These are phyloP conservation scores for Hexactinellida sp. DNA, from an alignment of 37 sponge, comb jelly and placozoan genomes.

Conservation along the genomic window DNA sequence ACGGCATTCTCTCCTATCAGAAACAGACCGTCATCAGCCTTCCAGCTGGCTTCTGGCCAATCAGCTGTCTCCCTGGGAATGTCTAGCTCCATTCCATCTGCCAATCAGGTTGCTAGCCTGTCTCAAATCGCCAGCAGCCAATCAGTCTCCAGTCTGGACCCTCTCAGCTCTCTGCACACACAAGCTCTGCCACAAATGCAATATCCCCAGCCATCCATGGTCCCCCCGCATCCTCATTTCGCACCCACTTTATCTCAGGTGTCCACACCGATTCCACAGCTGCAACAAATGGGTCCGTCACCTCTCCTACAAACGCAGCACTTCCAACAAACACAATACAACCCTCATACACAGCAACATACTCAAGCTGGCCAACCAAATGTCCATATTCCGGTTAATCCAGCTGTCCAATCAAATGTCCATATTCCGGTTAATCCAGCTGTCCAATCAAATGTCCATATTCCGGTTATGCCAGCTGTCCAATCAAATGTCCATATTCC, in stretches of 20 bases:
- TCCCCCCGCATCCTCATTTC: not conserved
- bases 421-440: not conserved
- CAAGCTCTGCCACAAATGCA: not conserved
- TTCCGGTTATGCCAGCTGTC: not conserved
- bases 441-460: not conserved
- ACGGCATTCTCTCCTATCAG: not conserved
- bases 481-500: not conserved
- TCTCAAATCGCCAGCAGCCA: not conserved
- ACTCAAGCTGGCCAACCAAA: not conserved
- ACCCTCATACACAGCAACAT: not conserved
- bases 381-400: not conserved
- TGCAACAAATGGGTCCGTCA: not conserved
- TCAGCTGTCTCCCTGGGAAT: not conserved
- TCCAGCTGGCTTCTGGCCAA: not conserved
- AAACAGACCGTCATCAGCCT: not conserved
- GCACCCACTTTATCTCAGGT: not conserved
- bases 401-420: not conserved
- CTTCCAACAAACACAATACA: not conserved
- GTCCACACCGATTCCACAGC: not conserved
- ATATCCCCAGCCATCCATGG: not conserved
- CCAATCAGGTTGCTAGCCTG: not conserved
- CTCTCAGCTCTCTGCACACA: not conserved
- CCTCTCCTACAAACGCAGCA: not conserved
- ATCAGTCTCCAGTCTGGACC: not conserved
- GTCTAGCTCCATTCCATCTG: too few relatives aligned